These are phyloP conservation scores for Apodemia hepburni DNA, from an alignment of 2,888 invertebrate genomes.

Conservation along the genomic window DNA sequence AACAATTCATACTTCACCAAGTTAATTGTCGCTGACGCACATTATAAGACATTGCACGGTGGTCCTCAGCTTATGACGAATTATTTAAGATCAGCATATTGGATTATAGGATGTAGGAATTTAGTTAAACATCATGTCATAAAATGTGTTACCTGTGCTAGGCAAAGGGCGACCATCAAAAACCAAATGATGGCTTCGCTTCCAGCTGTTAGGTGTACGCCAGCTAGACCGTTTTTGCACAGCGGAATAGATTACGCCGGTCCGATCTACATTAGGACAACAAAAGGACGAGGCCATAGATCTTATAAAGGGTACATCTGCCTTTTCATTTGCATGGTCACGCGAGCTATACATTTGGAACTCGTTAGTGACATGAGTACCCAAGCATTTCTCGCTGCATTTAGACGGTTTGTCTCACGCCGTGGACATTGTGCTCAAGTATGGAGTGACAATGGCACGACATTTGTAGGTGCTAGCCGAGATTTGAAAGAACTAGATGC, in stretches of 20 bases:
- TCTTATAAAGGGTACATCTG: slow-evolving; percentile 20
- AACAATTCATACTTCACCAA: slow-evolving; percentile 13
- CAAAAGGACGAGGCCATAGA: slow-evolving; percentile 30
- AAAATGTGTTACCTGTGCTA: slow-evolving; percentile 26
- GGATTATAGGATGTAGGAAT: slow-evolving; percentile 25
- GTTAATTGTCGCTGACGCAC: slow-evolving; percentile 32
- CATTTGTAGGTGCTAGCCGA: slow-evolving; percentile 16
- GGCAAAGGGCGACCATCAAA: slow-evolving; percentile 16
- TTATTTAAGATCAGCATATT: slow-evolving; percentile 26
- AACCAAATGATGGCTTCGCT: slow-evolving; percentile 31
- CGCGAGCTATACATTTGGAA: slow-evolving; percentile 27
- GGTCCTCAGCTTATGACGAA: slow-evolving; percentile 30
- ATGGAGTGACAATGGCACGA: slow-evolving; percentile 20
- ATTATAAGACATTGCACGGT: slow-evolving; percentile 33
- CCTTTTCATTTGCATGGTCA: slow-evolving; percentile 20
- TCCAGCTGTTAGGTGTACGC: slow-evolving; percentile 26
- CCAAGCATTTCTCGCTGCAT: slow-evolving; percentile 29
- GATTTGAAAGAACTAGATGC: not conserved
- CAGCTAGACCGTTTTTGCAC: slow-evolving; percentile 24
- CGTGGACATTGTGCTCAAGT: slow-evolving; percentile 23
- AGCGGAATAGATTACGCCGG: slow-evolving; percentile 33
- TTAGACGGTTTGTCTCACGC: slow-evolving; percentile 20
- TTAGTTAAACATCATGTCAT: slow-evolving; percentile 23
- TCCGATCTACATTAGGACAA: slow-evolving; percentile 24
- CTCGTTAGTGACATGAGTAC: slow-evolving; percentile 31